Evolutionary conservation across 2,888 invertebrate species (phyloP).

Genomic region (Stratiomys singularior): DNA sequence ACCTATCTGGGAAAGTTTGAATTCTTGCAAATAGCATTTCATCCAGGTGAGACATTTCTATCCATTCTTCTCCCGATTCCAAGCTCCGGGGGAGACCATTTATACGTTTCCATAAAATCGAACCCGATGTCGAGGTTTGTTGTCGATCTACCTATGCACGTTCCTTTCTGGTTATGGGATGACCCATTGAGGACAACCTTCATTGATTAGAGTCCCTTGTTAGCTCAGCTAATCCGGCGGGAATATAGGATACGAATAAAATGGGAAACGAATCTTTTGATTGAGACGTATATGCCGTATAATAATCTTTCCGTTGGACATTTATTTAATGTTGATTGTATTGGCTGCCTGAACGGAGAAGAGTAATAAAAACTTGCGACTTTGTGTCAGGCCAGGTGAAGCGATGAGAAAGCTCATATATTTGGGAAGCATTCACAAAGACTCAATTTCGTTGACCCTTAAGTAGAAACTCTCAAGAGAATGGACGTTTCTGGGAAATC

Average conservation of each 20-base stretch:
- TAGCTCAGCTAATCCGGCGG: conserved; percentile 18
- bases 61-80: conserved; percentile 36
- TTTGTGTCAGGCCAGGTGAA: neutral
- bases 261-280: neutral
- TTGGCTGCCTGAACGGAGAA: neutral
- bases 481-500: no score
- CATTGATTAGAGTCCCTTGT: conserved; percentile 43
- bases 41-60: conserved; percentile 44
- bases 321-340: neutral
- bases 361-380: neutral
- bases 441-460: no score
- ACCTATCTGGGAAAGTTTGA: neutral
- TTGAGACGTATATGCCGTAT: neutral
- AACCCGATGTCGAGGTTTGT: conserved; percentile 1
- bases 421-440: no score
- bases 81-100: neutral
- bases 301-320: neutral
- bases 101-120: conserved; percentile 16
- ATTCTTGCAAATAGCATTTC: conserved; percentile 23
- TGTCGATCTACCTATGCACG: neutral
- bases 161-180: neutral
- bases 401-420: no score
- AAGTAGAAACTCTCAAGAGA: no score
- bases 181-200: conserved; percentile 24
- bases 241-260: conserved; percentile 18